Evolutionary conservation across 2,797 vertebrate species (phyloP), one percentile per base, ranked within the genome.

Genomic region (Crocidura indochinensis): DNA sequence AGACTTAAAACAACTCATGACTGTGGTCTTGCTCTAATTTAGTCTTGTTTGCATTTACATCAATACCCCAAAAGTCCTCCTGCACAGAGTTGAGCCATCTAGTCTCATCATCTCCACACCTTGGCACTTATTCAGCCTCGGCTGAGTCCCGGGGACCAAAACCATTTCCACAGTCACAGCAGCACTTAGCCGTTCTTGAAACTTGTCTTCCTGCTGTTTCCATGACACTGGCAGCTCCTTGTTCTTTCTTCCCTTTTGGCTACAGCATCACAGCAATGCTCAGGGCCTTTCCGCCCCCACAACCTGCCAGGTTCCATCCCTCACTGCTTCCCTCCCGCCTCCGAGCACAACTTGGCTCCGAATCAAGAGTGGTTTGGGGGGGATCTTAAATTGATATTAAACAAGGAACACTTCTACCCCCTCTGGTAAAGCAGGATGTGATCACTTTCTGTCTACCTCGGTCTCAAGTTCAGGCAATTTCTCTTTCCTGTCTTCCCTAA

Each of bases 361-460:
- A 20, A 78, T 44, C 9, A 73, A 73, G 14, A n/a, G 24, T 79
- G n/a, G 10, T 68, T 68, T 92, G 90, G 56, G 22, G 22, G 20
- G n/a, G 82, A 77, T 38, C 47, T 76, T 74, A 27, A 26, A 2
- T 24, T 92, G 12, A 15, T 84, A 78, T 56, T 31, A 68, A 93
- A 73, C 24, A 78, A 8, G 74, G 80, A 20, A 49, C 10, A 11
- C 24, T 26, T 44, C 20, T 24, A 38, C 60, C 60, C 15, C 6
- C 82, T 51, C 44, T 19, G n/a, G 47, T 19, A 78, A 71, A 19
- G n/a, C 29, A 6, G 75, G 14, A 68, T 27, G 27, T 38, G 10
- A 56, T 76, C 46, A 84, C 11, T 79, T 81, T 84, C 53, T 56
- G 78, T 6, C 6, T 1, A 67, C 17, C 29, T 10, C 26, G n/a